These are phyloP conservation scores for Alces alces DNA, from an alignment of 2,113 vertebrate species.

Conservation along the genomic window DNA sequence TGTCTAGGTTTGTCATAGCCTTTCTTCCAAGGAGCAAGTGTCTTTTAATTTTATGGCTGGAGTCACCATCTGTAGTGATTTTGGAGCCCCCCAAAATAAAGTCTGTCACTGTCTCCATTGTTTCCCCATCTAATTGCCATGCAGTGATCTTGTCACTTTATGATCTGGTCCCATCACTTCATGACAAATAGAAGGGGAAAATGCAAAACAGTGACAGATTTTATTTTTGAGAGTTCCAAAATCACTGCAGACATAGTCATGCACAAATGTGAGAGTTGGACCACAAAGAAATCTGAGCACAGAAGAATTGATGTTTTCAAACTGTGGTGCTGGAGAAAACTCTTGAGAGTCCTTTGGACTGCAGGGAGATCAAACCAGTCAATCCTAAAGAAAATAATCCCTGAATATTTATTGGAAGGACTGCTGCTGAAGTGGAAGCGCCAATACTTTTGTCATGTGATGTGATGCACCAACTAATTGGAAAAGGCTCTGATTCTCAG, in stretches of 20 bases:
- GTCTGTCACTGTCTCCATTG: neutral
- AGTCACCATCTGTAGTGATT: neutral
- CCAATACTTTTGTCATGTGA: neutral
- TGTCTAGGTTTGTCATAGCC: neutral
- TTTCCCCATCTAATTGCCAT: neutral
- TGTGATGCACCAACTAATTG: neutral
- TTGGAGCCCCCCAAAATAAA: neutral
- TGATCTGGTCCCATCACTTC: neutral
- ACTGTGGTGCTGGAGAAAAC: neutral
- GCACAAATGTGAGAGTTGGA: neutral
- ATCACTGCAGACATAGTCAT: neutral
- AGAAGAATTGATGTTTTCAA: neutral
- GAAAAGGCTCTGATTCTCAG: neutral
- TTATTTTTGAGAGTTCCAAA: neutral
- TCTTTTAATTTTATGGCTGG: neutral
- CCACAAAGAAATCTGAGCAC: neutral
- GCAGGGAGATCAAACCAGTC: neutral
- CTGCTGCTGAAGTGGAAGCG: neutral
- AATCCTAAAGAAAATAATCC: neutral
- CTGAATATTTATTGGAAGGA: neutral
- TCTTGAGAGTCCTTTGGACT: neutral
- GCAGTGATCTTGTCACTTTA: neutral
- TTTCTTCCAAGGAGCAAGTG: neutral
- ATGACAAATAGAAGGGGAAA: neutral
- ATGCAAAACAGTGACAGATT: neutral